A percentile compares a stretch with the other conserved stretches of the same genome.
Evolutionary conservation across 2,113 vertebrate genomes (phyloP).

Genomic region (Notothenia rossii): DNA sequence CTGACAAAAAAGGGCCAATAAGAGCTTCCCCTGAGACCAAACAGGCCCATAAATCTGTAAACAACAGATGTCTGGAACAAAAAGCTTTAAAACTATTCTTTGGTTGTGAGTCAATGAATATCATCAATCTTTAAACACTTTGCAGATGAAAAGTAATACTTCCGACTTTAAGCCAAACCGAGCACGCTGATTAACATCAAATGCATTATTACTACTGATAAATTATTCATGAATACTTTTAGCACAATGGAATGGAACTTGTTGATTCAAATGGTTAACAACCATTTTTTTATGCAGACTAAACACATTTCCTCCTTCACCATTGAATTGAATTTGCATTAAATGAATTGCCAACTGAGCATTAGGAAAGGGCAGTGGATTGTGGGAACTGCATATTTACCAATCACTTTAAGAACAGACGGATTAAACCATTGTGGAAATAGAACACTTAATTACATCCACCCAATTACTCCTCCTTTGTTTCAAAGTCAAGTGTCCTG

Average conservation of each 20-base stretch:
- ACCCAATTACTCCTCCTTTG: conserved; percentile 61
- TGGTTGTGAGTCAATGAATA: conserved; percentile 54
- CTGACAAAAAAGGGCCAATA: conserved; percentile 41
- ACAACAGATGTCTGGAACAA: conserved; percentile 64
- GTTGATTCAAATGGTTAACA: conserved; percentile 68
- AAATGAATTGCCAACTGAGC: conserved; percentile 73
- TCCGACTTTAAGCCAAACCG: conserved; percentile 49
- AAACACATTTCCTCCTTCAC: conserved; percentile 59
- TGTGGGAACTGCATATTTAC: conserved; percentile 30
- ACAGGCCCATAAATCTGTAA: conserved; percentile 65
- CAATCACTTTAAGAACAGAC: conserved; percentile 42
- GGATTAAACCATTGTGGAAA: conserved; percentile 65
- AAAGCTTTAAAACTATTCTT: conserved; percentile 55
- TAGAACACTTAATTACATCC: conserved; percentile 65
- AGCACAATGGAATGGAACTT: conserved; percentile 45
- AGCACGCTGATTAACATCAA: conserved; percentile 57
- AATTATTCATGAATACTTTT: conserved; percentile 66
- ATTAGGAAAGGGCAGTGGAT: conserved; percentile 65
- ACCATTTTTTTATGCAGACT: conserved; percentile 60
- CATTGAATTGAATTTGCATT: conserved; percentile 71
- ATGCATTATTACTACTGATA: conserved; percentile 56
- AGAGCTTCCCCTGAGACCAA: conserved; percentile 42
- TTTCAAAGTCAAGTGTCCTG: conserved; percentile 47
- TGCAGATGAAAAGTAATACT: conserved; percentile 52
- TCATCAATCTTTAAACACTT: conserved; percentile 64